phyloP scores from a whole-genome alignment of 2,113 vertebrate species.

The Oceanites oceanicus region DNA sequence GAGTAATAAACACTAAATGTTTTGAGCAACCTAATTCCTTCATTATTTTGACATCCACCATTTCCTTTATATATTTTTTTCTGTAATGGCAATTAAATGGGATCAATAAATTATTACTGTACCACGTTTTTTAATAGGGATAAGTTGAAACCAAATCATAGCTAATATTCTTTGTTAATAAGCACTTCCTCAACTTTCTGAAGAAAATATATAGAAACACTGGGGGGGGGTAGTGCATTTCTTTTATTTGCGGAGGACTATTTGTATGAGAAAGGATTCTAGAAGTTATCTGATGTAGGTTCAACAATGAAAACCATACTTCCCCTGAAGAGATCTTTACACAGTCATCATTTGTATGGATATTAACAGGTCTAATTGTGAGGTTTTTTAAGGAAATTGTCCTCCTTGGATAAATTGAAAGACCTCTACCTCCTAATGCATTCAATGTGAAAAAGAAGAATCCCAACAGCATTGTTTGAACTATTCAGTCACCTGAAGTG shows the following conservation, averaged over 20 bases:
- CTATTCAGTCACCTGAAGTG: not conserved
- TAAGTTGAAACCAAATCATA: not conserved
- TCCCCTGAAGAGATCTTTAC: not conserved
- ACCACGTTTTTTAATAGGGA: not conserved
- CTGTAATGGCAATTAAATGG: not conserved
- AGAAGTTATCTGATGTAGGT: not conserved
- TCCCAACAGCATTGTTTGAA: not conserved
- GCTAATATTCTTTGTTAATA: not conserved
- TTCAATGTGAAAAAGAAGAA: not conserved
- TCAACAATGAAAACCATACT: not conserved
- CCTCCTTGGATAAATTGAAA: not conserved
- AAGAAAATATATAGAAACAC: not conserved
- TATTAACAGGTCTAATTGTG: not conserved
- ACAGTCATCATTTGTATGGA: not conserved
- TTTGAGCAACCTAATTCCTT: not conserved
- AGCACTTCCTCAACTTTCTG: not conserved
- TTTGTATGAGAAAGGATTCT: not conserved
- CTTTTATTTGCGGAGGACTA: not conserved
- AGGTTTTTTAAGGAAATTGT: not conserved
- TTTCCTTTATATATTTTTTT: not conserved
- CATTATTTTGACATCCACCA: not conserved
- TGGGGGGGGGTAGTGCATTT: not conserved
- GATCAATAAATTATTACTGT: not conserved
- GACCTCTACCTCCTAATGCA: not conserved
- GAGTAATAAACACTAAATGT: not conserved